Percentiles rank a stretch among this genome's conserved stretches.
Conservation (phyloP, 2,113 vertebrate genomes). For the Tangachromis dhanisi region DNA sequence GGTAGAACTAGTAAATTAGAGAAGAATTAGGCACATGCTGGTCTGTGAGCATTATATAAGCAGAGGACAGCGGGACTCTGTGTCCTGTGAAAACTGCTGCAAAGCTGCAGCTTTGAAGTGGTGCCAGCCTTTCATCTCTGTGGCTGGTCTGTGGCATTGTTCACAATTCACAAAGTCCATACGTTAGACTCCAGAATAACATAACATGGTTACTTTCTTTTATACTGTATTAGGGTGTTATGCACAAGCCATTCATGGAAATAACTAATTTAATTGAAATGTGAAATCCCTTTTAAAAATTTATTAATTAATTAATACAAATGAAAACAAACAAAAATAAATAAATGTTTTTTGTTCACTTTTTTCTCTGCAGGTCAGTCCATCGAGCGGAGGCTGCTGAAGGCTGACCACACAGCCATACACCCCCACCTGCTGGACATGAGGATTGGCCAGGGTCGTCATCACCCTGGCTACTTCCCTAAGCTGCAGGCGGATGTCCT, state of each 20-base stretch:
- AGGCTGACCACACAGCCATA: conserved; percentile 94
- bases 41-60: neutral
- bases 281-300: neutral
- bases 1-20: neutral
- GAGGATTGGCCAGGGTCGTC: conserved; percentile 97
- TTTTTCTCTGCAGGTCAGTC: conserved; percentile 76
- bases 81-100: conserved; percentile 20
- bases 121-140: neutral
- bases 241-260: neutral
- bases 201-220: neutral
- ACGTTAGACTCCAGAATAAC: neutral
- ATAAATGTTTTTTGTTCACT: neutral
- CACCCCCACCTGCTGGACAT: conserved; percentile 96
- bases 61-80: neutral
- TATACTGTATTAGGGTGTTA: neutral
- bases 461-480: conserved; percentile 92
- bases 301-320: rapidly evolving
- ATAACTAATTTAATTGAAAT: neutral
- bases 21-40: neutral
- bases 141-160: neutral
- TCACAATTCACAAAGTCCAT: neutral
- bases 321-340: neutral
- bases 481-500: conserved; percentile 91
- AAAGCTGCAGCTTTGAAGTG: conserved; percentile 20
- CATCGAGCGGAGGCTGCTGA: conserved; percentile 85